Evolutionary conservation across 2,797 vertebrate genomes (phyloP).

Genomic region (Pagetopsis macropterus): DNA sequence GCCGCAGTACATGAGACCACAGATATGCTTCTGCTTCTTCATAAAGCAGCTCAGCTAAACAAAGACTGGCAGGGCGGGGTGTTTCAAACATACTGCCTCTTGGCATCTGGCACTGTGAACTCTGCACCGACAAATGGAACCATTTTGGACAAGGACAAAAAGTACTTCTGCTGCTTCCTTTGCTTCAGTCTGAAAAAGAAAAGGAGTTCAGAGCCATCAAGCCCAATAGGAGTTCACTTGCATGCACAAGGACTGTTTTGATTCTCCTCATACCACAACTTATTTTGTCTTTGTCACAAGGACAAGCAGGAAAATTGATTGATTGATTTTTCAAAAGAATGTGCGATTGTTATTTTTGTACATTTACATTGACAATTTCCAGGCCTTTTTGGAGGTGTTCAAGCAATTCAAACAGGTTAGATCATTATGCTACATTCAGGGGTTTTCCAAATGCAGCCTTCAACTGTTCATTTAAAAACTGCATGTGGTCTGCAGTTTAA

Average conservation of each 20-base stretch:
- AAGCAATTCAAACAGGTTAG: conserved; percentile 27
- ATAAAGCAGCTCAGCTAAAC: conserved; percentile 44
- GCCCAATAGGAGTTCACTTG: conserved; percentile 43
- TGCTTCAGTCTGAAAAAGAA: conserved; percentile 41
- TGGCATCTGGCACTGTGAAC: conserved; percentile 62
- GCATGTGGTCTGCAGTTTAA: conserved; percentile 73
- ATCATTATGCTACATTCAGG: conserved; percentile 12
- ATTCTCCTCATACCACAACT: conserved; percentile 17
- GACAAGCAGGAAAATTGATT: conserved; percentile 6
- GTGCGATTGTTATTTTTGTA: conserved; percentile 39
- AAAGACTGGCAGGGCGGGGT: conserved; percentile 33
- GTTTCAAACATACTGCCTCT: conserved; percentile 34
- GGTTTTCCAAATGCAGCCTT: conserved; percentile 28
- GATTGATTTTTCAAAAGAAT: conserved; percentile 32
- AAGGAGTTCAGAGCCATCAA: conserved; percentile 63
- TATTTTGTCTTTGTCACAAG: conserved; percentile 23
- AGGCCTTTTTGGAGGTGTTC: conserved; percentile 34
- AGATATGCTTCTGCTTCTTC: conserved; percentile 26
- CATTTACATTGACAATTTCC: conserved; percentile 46
- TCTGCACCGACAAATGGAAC: conserved; percentile 41
- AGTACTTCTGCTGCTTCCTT: conserved; percentile 28
- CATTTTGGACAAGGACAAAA: conserved; percentile 22
- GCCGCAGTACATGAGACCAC: conserved; percentile 32
- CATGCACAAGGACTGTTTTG: conserved; percentile 54
- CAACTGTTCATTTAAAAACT: conserved; percentile 59